phyloP scores from a whole-genome alignment of 2,888 invertebrate species.

The Molorchus minor region DNA sequence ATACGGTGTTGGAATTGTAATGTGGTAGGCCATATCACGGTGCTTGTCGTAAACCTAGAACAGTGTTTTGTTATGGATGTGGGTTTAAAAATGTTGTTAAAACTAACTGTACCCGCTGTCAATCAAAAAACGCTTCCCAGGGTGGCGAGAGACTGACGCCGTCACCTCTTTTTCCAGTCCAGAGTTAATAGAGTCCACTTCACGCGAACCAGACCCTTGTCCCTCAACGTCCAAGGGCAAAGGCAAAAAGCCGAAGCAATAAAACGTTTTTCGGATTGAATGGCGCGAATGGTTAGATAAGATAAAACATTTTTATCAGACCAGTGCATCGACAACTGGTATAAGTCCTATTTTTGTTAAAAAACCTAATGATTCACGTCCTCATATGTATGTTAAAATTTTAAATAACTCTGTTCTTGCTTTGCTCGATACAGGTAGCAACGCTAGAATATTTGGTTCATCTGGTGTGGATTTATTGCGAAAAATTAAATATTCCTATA shows the following conservation, averaged over 20 bases:
- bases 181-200: background rate
- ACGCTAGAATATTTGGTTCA: slow-evolving; percentile 7
- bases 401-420: slow-evolving; percentile 3
- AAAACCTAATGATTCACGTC: slow-evolving; percentile 15
- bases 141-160: background rate
- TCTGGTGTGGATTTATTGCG: background rate
- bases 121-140: slow-evolving; percentile 1
- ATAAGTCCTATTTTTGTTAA: slow-evolving; percentile 16
- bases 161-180: slow-evolving; percentile 6
- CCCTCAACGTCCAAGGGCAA: background rate
- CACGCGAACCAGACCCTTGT: background rate
- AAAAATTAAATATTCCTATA: slow-evolving; percentile 6
- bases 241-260: background rate
- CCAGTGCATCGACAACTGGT: background rate
- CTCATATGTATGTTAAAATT: slow-evolving; percentile 15
- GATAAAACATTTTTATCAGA: background rate
- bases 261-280: background rate
- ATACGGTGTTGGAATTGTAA: slow-evolving; percentile 25
- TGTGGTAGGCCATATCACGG: background rate
- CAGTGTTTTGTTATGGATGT: slow-evolving; percentile 18
- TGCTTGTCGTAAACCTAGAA: slow-evolving; percentile 5
- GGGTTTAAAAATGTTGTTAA: slow-evolving; percentile 2
- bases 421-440: slow-evolving; percentile 13
- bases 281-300: slow-evolving; percentile 5
- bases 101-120: slow-evolving; percentile 6